Base-by-base conservation (phyloP, 2,113 vertebrate genomes). In the Mirza zaza region DNA sequence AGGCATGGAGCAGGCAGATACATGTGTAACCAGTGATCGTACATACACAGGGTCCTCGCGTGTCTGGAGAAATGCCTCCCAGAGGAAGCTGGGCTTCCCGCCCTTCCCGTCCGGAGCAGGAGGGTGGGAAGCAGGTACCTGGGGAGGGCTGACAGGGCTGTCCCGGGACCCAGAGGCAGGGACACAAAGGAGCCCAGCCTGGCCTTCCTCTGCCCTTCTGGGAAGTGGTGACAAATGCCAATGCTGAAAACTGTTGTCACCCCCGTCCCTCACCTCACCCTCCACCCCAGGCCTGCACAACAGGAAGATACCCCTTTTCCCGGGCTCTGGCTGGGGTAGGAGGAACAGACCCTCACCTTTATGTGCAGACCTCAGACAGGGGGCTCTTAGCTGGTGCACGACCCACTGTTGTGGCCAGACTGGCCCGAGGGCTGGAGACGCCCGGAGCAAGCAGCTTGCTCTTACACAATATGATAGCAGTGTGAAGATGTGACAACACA, bases 21-120 rank as follows among this genome's bases (percentile, higher is more conserved):
- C 61, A 87, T 97, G 97, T 98, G 97, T 97, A 85, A 97, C 89
- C 96, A 91, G 96, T 97, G 97, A 98, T 92, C 95, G 98, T 96
- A 96, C 80, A 87, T 90, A 94, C 96, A 88, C 73, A 87, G 97
- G 68, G 97, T 97, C 96, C 96, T 94, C 95, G 94, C 48, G 91
- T 96, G 97, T 97, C 91, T 73, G 97, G 97, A 97, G 97, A 96
- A 93, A 97, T 91, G 68, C 96, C 96, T 97, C 98, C 97, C 94
- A 95, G 97, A 97, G 95, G 94, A 97, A 97, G 94, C 91, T 95
- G 93, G 50, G 27, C n/a, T 50, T 18, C 25, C 5, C 0, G 6
- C 92, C 96, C 96, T 96, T 98, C 87, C 93, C 88, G 86, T 83
- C 96, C 96, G 95, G 97, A 98, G 93, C 77, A 25, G 89, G 92